These are phyloP conservation scores for Laupala kohalensis DNA, from an alignment of 1,140 invertebrate species.

Conservation along the genomic window DNA sequence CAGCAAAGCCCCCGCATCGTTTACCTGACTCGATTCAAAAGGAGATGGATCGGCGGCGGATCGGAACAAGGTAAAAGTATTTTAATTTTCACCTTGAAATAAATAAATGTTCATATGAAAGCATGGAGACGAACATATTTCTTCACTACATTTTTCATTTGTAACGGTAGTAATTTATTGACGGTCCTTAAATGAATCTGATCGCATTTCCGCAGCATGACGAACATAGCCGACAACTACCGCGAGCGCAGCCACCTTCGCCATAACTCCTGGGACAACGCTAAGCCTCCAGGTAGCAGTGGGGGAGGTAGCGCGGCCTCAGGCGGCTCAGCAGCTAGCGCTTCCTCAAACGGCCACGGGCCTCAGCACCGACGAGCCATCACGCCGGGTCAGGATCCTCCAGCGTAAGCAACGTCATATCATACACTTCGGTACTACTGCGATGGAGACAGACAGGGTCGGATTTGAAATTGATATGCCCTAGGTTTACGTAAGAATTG, in stretches of 20 bases:
- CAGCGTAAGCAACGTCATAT: background rate
- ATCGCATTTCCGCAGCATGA: conserved; percentile 17
- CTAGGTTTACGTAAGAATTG: no score
- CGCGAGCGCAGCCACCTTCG: conserved; percentile 29
- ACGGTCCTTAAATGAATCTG: background rate
- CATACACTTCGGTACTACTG: background rate
- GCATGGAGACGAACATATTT: background rate
- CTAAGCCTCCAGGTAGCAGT: conserved; percentile 19
- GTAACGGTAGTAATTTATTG: background rate
- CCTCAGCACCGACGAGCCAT: background rate
- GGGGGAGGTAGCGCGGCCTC: background rate
- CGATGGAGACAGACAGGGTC: background rate
- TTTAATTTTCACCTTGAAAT: background rate
- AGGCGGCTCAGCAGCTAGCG: background rate
- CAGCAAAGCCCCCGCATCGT: conserved; percentile 19
- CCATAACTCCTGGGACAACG: conserved; percentile 33
- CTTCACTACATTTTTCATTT: background rate
- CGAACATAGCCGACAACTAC: conserved; percentile 30
- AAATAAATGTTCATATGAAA: background rate
- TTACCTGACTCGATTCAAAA: conserved; percentile 41
- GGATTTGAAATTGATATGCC: no score
- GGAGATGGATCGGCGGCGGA: conserved; percentile 42
- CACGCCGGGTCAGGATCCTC: no score
- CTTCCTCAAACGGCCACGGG: background rate
- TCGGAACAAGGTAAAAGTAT: conserved; percentile 30